phyloP scores from a whole-genome alignment of 2,888 invertebrate genomes.

The Agrochola circellaris region DNA sequence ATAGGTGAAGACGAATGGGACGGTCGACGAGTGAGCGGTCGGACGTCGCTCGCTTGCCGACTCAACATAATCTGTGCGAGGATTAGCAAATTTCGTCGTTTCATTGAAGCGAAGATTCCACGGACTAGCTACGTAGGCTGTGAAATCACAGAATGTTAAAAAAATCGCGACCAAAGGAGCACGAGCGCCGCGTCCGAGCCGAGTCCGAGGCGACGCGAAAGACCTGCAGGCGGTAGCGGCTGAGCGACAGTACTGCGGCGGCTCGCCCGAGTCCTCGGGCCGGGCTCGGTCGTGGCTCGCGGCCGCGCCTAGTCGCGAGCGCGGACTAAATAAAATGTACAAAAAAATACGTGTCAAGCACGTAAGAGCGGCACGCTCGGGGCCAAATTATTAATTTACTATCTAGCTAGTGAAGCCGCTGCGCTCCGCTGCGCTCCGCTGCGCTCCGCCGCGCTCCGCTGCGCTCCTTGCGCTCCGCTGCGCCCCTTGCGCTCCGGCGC shows the following conservation, averaged over 20 bases:
- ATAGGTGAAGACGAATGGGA: conserved; percentile 51
- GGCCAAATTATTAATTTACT: conserved; percentile 78
- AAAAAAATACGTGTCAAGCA: conserved; percentile 53
- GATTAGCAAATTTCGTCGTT: conserved; percentile 46
- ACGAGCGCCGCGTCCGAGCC: neutral
- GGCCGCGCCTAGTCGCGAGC: neutral
- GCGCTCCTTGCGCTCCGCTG: too few relatives aligned
- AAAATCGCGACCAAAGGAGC: neutral
- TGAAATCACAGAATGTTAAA: conserved; percentile 48
- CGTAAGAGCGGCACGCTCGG: conserved; percentile 19
- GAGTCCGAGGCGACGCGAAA: neutral
- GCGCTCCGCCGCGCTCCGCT: too few relatives aligned
- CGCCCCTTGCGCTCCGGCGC: too few relatives aligned
- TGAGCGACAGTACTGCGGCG: too few relatives aligned
- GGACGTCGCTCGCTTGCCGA: conserved; percentile 34
- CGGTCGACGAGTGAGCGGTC: conserved; percentile 43
- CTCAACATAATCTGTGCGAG: conserved; percentile 37
- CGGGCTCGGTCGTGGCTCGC: neutral
- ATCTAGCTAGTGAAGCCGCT: conserved; percentile 77
- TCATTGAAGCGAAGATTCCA: conserved; percentile 47
- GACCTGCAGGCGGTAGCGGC: neutral
- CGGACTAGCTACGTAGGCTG: conserved; percentile 46
- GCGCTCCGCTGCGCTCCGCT: too few relatives aligned
- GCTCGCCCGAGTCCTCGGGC: neutral
- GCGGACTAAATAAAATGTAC: conserved; percentile 69